These are phyloP conservation scores for Ptychobarbus kaznakovi DNA, from an alignment of 2,797 vertebrate species.

Conservation along the genomic window DNA sequence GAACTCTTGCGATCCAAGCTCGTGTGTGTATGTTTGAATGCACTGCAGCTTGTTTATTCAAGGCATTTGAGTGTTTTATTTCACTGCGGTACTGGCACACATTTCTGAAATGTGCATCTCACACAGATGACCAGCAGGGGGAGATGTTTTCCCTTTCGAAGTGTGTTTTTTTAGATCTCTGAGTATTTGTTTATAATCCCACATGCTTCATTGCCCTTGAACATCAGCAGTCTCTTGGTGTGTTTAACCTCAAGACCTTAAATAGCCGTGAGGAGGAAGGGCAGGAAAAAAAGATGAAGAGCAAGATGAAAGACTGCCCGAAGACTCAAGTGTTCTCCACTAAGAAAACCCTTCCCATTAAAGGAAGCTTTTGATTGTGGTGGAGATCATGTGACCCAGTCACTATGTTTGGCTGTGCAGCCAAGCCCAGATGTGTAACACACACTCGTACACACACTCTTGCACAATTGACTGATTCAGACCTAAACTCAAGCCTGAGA, in stretches of 20 bases:
- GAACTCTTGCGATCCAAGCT: conserved; percentile 13
- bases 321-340: conserved; percentile 53
- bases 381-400: conserved; percentile 52
- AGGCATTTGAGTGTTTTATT: conserved; percentile 45
- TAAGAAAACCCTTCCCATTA: conserved; percentile 46
- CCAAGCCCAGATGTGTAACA: conserved; percentile 29
- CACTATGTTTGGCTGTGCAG: conserved; percentile 44
- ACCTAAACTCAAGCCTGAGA: conserved; percentile 30
- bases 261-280: background rate
- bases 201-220: conserved; percentile 36
- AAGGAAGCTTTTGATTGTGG: conserved; percentile 38
- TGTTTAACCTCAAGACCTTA: conserved; percentile 44
- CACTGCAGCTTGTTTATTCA: conserved; percentile 48
- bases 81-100: conserved; percentile 21
- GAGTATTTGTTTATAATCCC: conserved; percentile 16
- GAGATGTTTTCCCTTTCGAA: conserved; percentile 27
- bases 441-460: background rate
- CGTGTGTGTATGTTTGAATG: conserved; percentile 22
- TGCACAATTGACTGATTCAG: conserved; percentile 53
- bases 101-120: conserved; percentile 6
- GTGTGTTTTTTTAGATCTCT: background rate
- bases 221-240: conserved; percentile 13
- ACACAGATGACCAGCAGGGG: conserved; percentile 49
- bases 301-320: conserved; percentile 45
- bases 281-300: conserved; percentile 5